These are phyloP conservation scores for Tipula lateralis DNA, from an alignment of 2,888 invertebrate genomes.

Conservation along the genomic window DNA sequence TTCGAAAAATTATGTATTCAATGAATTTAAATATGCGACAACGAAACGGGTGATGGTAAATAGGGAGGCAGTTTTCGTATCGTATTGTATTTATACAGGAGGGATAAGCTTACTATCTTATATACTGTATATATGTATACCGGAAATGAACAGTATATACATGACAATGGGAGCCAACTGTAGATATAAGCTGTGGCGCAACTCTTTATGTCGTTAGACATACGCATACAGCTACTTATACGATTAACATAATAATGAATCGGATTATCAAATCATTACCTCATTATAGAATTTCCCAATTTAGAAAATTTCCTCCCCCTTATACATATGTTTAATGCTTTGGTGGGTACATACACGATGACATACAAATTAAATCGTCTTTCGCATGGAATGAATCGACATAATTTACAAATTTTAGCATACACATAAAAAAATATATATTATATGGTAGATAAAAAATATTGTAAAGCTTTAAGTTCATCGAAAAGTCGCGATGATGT, in stretches of 20 bases:
- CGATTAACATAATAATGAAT: neutral
- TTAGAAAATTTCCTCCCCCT: neutral
- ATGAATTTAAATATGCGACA: neutral
- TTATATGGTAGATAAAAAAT: neutral
- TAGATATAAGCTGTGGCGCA: neutral
- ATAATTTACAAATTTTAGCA: neutral
- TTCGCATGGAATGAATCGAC: neutral
- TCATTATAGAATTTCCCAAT: neutral
- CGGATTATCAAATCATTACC: neutral
- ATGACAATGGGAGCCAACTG: neutral
- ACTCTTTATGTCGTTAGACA: neutral
- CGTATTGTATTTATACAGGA: neutral
- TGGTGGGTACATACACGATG: neutral
- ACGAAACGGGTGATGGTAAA: neutral
- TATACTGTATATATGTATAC: no score
- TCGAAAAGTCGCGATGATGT: no score
- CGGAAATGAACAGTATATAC: neutral
- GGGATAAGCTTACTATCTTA: no score
- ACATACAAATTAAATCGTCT: neutral
- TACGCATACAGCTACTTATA: neutral
- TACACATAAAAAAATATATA: neutral
- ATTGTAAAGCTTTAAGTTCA: neutral
- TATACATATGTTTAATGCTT: neutral
- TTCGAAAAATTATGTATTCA: neutral
- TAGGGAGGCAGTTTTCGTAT: neutral